Conservation (phyloP, 2,113 vertebrate genomes). For the Lipotes vexillifer region DNA sequence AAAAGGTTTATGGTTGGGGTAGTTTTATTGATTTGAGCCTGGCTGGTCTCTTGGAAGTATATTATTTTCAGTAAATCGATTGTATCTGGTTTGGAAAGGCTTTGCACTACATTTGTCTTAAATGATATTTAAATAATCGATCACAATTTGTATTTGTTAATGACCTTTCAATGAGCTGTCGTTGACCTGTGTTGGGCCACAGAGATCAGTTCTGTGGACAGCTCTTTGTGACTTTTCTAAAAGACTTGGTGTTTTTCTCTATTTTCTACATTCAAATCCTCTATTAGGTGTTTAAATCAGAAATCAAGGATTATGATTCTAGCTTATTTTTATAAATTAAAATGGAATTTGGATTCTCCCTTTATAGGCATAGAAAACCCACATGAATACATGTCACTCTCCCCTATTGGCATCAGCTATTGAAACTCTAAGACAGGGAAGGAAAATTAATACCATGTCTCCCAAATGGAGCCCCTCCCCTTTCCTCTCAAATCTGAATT, state of each 20-base stretch:
- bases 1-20: conserved; percentile 23
- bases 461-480: accelerated
- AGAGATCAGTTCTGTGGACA: background rate
- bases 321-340: background rate
- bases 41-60: background rate
- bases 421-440: background rate
- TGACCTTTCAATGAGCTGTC: conserved; percentile 55
- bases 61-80: conserved; percentile 56
- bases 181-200: background rate
- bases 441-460: too few relatives aligned
- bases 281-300: background rate
- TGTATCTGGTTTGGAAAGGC: conserved; percentile 38
- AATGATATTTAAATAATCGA: conserved; percentile 66
- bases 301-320: background rate
- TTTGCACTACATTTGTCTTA: background rate
- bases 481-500: background rate
- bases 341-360: background rate
- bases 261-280: background rate
- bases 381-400: accelerated
- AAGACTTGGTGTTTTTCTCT: background rate
- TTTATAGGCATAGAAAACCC: background rate
- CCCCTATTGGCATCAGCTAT: background rate
- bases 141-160: conserved; percentile 47
- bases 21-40: conserved; percentile 56
- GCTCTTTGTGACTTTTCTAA: background rate